Percentiles rank a stretch among this genome's conserved stretches.
Evolutionary conservation across 2,797 vertebrate genomes (phyloP).

Genomic region (Buceros bicornis): DNA sequence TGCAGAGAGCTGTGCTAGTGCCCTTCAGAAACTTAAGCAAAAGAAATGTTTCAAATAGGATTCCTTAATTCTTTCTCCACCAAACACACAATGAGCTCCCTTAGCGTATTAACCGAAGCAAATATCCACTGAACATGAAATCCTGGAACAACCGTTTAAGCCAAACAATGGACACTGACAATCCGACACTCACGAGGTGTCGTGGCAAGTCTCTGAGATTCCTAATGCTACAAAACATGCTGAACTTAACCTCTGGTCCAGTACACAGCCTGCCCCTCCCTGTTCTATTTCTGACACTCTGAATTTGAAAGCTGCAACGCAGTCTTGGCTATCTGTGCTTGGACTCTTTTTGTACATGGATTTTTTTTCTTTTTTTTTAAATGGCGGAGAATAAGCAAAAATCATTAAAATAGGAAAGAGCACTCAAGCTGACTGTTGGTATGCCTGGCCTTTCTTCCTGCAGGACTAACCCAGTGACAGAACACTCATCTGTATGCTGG

Average conservation of each 20-base stretch:
- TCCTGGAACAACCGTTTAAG: neutral
- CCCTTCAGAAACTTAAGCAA: neutral
- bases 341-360: no score
- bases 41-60: neutral
- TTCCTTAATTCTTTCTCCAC: neutral
- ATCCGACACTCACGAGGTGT: accelerated
- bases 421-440: no score
- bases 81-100: neutral
- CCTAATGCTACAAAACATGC: neutral
- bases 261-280: neutral
- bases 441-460: no score
- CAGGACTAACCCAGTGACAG: no score
- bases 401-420: no score
- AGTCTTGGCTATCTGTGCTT: no score
- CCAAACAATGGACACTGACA: neutral
- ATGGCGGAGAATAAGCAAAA: no score
- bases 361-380: no score
- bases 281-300: no score
- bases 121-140: neutral
- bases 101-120: neutral
- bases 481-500: no score
- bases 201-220: neutral
- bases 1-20: neutral
- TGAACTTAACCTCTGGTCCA: neutral
- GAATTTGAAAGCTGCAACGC: no score